phyloP scores from a whole-genome alignment of 1,140 invertebrate species.

The Drosophila murphyi region DNA sequence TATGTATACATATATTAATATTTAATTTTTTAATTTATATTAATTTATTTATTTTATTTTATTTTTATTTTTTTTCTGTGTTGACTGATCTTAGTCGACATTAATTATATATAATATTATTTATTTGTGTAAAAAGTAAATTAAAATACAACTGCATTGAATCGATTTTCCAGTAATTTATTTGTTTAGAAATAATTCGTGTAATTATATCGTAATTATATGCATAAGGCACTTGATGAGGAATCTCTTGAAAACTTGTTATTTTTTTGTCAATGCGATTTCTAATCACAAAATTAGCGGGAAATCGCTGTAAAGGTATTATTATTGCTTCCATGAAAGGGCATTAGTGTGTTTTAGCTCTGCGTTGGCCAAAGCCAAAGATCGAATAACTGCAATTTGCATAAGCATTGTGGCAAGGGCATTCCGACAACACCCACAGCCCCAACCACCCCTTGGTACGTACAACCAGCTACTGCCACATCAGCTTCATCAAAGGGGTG shows the following conservation, averaged over 20 bases:
- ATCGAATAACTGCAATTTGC: constrained; percentile 71
- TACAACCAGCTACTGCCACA: constrained; percentile 9
- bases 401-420: constrained; percentile 56
- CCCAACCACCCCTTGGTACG: neutral
- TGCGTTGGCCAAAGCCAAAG: constrained; percentile 19
- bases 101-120: no score
- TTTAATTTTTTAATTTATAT: no score
- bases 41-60: no score
- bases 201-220: no score
- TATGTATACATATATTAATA: no score
- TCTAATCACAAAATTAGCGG: neutral
- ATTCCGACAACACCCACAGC: constrained; percentile 3
- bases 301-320: neutral
- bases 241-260: neutral
- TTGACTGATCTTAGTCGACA: no score
- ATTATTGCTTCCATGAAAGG: constrained; percentile 13
- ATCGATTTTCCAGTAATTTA: no score
- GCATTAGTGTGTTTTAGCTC: neutral
- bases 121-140: no score
- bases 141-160: no score
- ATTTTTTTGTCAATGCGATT: neutral
- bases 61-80: no score
- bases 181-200: no score
- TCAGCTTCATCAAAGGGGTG: constrained; percentile 30
- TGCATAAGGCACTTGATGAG: no score